Base-by-base conservation (phyloP, 2,797 vertebrate genomes). In the Gobio occitaniae region DNA sequence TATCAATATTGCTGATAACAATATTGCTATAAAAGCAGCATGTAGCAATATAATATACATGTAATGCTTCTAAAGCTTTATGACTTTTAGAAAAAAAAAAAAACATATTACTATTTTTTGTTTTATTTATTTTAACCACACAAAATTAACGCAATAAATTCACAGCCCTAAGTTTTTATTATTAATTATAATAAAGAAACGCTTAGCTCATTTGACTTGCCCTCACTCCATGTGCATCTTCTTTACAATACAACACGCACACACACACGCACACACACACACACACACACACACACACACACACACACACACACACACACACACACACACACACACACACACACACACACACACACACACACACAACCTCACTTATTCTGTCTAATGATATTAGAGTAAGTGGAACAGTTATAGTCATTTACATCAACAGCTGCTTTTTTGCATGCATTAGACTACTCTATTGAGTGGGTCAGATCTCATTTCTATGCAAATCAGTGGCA, bases 391-490 rank as follows among this genome's bases (percentile, higher is more conserved):
- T 88, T 85, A 86, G 76, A 86, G 75, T 88, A 88, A 89, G 87
- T 85, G 87, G 88, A 88, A 87, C 85, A 89, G 87, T 87, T 84
- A 89, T 78, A 87, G 87, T 85, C 83, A 87, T 89, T 88, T 88
- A 89, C 71, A 80, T 86, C 88, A 88, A 89, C 87, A 89, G 81
- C 85, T 89, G 88, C 83, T 89, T 89, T 88, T 32, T 88, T 80
- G 56, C 76, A 78, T 61, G 56, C 52, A 74, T 84, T 84, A 89
- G 75, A 83, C 83, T 52, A 76, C 85, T 89, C 80, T 83, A 88
- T 75, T 85, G 85, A 80, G 75, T 82, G 59, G 83, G 85, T 89
- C 89, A 88, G 83, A 89, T 88, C 87, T 88, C 71, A 89, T 89
- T 87, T 88, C 87, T 85, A 89, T 88, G 89, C 87, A 89, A 89